Evolutionary conservation across 2,797 vertebrate genomes (phyloP).

Genomic region (Eremophila alpestris): DNA sequence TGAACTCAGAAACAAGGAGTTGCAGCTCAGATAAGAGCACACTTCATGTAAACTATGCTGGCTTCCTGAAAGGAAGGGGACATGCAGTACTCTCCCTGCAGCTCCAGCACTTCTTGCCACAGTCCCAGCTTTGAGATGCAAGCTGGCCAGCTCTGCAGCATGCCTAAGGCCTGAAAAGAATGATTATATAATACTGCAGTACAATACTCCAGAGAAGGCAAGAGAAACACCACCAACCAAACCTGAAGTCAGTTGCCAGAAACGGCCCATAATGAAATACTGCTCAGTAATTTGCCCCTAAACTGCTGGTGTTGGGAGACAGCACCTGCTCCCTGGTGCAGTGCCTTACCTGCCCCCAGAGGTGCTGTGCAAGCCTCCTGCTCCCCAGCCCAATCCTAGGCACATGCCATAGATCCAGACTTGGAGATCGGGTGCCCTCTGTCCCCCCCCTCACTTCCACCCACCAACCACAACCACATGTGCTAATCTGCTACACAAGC

Average conservation of each 20-base stretch:
- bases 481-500: not conserved
- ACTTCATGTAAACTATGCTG: fast-evolving
- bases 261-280: not conserved
- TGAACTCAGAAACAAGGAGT: not conserved
- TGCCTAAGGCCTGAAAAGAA: not conserved
- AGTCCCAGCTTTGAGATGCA: not conserved
- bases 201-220: not conserved
- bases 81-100: not conserved
- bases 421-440: not conserved
- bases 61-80: not conserved
- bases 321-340: not conserved
- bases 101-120: not conserved
- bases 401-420: fast-evolving
- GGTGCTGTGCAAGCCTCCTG: not conserved
- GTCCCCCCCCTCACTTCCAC: not conserved
- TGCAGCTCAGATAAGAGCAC: not conserved
- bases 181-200: not conserved
- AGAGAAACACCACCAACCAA: not conserved
- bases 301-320: not conserved
- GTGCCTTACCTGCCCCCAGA: no score
- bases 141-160: not conserved
- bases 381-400: not conserved
- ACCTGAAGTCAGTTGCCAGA: not conserved
- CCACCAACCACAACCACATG: not conserved
- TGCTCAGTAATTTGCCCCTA: not conserved